Evolutionary conservation across 2,113 vertebrate genomes (phyloP), one percentile per base, ranked within the genome.

Genomic region (Amphiprion percula): DNA sequence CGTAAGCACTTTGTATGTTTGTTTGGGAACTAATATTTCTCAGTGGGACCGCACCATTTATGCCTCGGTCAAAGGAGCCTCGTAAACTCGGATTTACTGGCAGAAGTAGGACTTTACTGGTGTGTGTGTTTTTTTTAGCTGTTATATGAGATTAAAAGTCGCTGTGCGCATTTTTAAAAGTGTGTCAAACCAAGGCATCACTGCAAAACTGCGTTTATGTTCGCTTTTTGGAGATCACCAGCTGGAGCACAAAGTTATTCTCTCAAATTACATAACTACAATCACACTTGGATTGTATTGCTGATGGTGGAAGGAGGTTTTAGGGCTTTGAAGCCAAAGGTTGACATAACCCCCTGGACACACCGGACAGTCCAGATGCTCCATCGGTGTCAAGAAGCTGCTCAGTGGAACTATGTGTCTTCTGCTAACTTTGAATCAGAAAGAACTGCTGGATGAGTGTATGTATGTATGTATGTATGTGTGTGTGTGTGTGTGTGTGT

Each of bases 1-100:
- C 44, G 88, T 90, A 88, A 91, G 87, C 73, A 58, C 80, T 64
- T 59, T 26, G 28, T 10, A 55, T 70, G 62, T 73, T 77, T 85
- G 71, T 80, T 71, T 74, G 47, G 30, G 52, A 74, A 70, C 53
- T 71, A 37, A 11, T 56, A 12, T 49, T 28, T 75, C 1, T 79
- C 37, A n/a, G 17, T 59, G 9, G 19, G 14, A 37, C 47, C 49
- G 47, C 30, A 44, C 41, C 41, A 7, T 44, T 15, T 4, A 8
- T 44, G 41, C 41, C 39, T 41, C 11, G 39, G 39, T 11, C 39
- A 41, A 41, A 2, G 3, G 39, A 41, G 39, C 10, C 10, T 41
- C 39, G 9, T 54, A 3, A 30, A 53, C 4, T 69, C 19, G 39
- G 2, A 10, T 74, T 63, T 4, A 21, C 26, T 5, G 53, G 33